Percentiles rank a stretch among this genome's conserved stretches.
Conservation (phyloP, 2,797 vertebrate genomes). For the Loris lydekkerianus region DNA sequence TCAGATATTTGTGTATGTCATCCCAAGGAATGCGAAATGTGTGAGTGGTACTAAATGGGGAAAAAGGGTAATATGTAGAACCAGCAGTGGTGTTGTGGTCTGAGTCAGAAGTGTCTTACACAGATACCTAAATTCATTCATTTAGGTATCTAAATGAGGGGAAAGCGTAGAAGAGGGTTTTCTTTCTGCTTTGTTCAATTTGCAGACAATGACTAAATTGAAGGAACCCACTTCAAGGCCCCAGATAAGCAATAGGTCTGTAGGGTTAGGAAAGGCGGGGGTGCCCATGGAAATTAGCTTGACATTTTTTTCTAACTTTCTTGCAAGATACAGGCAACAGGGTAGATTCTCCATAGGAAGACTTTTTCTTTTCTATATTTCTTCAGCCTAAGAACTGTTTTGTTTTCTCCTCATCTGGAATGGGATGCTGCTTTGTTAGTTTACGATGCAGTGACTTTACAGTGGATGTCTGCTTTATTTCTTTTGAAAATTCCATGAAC, state of each 20-base stretch:
- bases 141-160: too few species aligned
- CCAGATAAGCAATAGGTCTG: too few species aligned
- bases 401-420: slow-evolving; percentile 53
- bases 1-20: not conserved
- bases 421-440: not conserved
- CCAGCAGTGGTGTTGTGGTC: not conserved
- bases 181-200: not conserved
- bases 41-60: not conserved
- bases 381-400: not conserved
- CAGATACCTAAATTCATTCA: not conserved
- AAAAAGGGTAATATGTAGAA: not conserved
- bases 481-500: slow-evolving; percentile 78
- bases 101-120: not conserved
- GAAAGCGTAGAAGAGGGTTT: not conserved
- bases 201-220: not conserved
- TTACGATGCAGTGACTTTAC: slow-evolving; percentile 46
- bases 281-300: not conserved
- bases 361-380: not conserved
- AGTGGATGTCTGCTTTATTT: slow-evolving; percentile 68
- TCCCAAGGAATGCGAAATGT: not conserved
- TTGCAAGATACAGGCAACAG: not conserved
- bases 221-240: not conserved
- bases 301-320: not conserved
- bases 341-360: not conserved
- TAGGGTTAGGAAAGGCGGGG: not conserved